Conservation (phyloP, 1,140 invertebrate species). For the Bombus impatiens region DNA sequence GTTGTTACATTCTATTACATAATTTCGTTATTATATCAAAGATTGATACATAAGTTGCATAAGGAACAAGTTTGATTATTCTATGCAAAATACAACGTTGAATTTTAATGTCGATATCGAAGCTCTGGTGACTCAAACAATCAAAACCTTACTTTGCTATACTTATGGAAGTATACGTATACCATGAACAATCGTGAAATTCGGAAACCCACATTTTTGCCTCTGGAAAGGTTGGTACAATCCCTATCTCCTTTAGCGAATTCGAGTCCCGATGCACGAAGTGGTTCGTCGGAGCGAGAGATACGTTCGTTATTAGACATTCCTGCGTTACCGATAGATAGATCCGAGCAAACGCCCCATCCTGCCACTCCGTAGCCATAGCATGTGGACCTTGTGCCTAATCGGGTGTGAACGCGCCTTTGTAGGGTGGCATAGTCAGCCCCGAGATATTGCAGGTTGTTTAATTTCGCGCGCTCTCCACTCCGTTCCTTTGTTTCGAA, state of each 20-base stretch:
- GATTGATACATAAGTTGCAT: no score
- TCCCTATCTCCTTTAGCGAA: conserved; percentile 25
- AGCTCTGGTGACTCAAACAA: neutral
- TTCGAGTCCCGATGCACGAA: conserved; percentile 24
- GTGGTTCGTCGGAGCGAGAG: conserved; percentile 45
- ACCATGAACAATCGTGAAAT: neutral
- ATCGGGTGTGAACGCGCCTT: conserved; percentile 80
- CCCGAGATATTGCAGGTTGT: conserved; percentile 76
- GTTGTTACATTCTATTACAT: neutral
- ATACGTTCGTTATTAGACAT: conserved; percentile 77
- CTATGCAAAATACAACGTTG: neutral
- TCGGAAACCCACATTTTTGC: conserved; percentile 33
- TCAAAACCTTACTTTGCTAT: neutral
- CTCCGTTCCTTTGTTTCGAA: conserved; percentile 75
- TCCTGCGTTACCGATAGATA: conserved; percentile 70
- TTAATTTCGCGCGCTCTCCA: conserved; percentile 72
- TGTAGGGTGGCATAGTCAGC: conserved; percentile 66
- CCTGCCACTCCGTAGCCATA: conserved; percentile 39
- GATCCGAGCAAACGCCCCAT: conserved; percentile 42
- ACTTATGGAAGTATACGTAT: neutral
- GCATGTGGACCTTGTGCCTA: conserved; percentile 69
- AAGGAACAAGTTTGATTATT: neutral
- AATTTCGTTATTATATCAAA: neutral
- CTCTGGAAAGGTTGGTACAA: no score
- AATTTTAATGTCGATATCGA: neutral